phyloP scores from a whole-genome alignment of 2,113 vertebrate genomes.

The Leiothrix lutea region DNA sequence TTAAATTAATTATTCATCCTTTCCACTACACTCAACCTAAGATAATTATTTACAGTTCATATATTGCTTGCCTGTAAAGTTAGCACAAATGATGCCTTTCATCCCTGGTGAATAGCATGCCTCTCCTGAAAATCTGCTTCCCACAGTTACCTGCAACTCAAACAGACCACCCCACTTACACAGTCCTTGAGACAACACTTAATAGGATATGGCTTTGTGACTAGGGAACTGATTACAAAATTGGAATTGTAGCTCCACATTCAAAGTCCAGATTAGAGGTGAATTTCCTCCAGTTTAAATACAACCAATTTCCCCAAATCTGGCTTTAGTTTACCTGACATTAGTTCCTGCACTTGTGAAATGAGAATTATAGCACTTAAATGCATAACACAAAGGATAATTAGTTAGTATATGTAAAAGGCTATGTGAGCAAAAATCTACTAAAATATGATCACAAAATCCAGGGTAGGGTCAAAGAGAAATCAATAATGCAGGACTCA shows the following conservation, averaged over 20 bases:
- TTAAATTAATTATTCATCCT: constrained; percentile 10
- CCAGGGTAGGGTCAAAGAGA: background rate
- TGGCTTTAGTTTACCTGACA: background rate
- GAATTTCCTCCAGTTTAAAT: background rate
- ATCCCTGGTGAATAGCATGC: background rate
- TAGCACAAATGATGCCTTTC: background rate
- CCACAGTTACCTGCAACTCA: background rate
- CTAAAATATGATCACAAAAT: background rate
- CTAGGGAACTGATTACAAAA: background rate
- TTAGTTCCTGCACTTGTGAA: background rate
- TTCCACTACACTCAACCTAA: background rate
- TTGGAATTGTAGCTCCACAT: background rate
- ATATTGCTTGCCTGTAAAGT: background rate
- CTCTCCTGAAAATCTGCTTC: background rate
- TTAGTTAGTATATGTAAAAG: background rate
- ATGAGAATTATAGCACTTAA: background rate
- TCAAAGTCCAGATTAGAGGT: background rate
- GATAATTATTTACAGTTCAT: background rate
- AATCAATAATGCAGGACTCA: background rate
- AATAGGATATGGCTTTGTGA: background rate
- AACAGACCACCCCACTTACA: background rate
- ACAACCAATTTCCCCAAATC: background rate
- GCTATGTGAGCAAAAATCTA: background rate
- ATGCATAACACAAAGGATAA: background rate
- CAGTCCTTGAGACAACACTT: background rate